phyloP scores from a whole-genome alignment of 2,113 vertebrate genomes.

The Saccopteryx leptura region DNA sequence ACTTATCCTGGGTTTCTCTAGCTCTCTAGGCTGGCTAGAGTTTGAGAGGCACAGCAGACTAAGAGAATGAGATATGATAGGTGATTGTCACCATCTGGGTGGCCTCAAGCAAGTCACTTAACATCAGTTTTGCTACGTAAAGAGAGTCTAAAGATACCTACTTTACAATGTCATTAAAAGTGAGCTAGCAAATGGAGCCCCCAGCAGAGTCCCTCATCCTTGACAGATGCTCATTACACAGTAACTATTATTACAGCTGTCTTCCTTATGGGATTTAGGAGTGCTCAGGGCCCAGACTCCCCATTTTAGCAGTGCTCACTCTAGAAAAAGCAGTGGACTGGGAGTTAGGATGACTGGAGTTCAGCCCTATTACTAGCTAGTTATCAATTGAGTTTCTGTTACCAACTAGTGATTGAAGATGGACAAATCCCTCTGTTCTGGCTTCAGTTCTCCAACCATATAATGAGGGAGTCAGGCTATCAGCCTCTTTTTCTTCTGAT shows the following conservation, averaged over 20 bases:
- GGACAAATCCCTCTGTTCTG: neutral
- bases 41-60: neutral
- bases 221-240: neutral
- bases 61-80: neutral
- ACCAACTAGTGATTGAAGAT: conserved; percentile 3
- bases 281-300: neutral
- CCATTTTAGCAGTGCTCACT: conserved; percentile 25
- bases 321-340: conserved; percentile 51
- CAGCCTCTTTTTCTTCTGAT: neutral
- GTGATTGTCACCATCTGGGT: neutral
- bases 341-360: neutral
- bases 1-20: neutral
- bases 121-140: conserved; percentile 15
- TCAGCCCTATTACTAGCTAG: neutral
- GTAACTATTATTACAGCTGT: conserved; percentile 31
- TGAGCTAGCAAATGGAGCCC: conserved; percentile 17
- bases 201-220: neutral
- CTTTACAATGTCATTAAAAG: neutral
- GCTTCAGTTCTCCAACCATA: neutral
- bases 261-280: conserved; percentile 10
- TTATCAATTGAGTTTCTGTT: neutral
- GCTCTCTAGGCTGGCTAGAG: neutral
- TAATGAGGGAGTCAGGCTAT: neutral
- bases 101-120: conserved; percentile 1
- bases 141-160: neutral